phyloP scores from a whole-genome alignment of 2,113 vertebrate genomes.

The Hemichromis elongatus region DNA sequence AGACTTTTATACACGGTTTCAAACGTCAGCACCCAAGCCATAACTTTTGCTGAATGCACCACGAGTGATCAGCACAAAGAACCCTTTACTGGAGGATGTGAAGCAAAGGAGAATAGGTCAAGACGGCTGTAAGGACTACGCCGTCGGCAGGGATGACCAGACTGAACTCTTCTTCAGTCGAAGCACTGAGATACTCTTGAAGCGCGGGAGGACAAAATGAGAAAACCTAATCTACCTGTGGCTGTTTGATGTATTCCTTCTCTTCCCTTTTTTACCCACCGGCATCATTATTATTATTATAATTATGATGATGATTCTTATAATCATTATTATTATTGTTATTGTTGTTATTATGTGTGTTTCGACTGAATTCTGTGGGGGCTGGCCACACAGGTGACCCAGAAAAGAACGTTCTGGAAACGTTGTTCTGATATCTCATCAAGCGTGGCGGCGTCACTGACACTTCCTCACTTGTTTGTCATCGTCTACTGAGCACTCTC shows the following conservation, averaged over 20 bases:
- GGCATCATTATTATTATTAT: background rate
- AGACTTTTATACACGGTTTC: slow-evolving; percentile 33
- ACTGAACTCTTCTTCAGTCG: slow-evolving; percentile 5
- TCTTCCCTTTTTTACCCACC: slow-evolving; percentile 30
- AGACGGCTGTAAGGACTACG: background rate
- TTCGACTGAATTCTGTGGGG: slow-evolving; percentile 42
- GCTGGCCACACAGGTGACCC: slow-evolving; percentile 54
- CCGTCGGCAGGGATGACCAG: background rate
- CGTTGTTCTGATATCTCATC: slow-evolving; percentile 29
- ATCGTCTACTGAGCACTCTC: slow-evolving; percentile 48
- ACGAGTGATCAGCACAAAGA: slow-evolving; percentile 29
- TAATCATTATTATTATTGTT: background rate
- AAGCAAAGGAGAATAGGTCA: background rate
- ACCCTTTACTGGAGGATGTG: slow-evolving; percentile 55
- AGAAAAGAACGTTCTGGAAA: slow-evolving; percentile 58
- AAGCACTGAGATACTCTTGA: background rate
- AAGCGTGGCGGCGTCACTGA: slow-evolving; percentile 12
- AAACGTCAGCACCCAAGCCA: slow-evolving; percentile 49
- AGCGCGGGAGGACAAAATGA: slow-evolving; percentile 7
- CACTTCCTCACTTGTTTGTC: slow-evolving; percentile 45
- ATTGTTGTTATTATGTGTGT: background rate
- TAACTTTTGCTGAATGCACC: slow-evolving; percentile 44
- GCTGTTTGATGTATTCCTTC: slow-evolving; percentile 26
- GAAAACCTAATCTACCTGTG: slow-evolving; percentile 56
- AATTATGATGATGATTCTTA: background rate